A percentile compares a stretch with the other conserved stretches of the same genome.
phyloP scores from a whole-genome alignment of 1,140 invertebrate species.

The Conopomorpha cramerella region DNA sequence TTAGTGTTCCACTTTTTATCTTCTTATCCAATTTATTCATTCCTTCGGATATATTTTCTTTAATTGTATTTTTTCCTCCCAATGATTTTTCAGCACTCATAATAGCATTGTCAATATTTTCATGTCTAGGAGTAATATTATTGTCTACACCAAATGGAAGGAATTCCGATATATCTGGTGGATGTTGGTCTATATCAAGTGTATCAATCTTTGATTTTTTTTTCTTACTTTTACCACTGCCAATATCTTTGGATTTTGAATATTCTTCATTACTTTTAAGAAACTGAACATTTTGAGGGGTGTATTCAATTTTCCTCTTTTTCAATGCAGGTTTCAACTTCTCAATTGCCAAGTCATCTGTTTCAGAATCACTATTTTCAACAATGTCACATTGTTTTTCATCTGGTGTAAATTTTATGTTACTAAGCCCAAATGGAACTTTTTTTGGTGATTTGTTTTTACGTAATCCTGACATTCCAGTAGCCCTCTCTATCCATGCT shows the following conservation, averaged over 20 bases:
- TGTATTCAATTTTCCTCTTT: slow-evolving; percentile 47
- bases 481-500: slow-evolving; percentile 60
- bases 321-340: slow-evolving; percentile 49
- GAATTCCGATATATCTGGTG: slow-evolving; percentile 37
- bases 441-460: not conserved
- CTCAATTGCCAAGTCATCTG: slow-evolving; percentile 39
- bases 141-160: slow-evolving; percentile 39
- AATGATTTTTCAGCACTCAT: too few species aligned
- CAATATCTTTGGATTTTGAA: too few species aligned
- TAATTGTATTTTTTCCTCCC: too few species aligned
- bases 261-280: too few species aligned
- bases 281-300: too few species aligned
- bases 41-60: too few species aligned
- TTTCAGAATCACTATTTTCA: slow-evolving; percentile 69
- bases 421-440: not conserved
- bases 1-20: slow-evolving; percentile 70
- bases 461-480: slow-evolving; percentile 10
- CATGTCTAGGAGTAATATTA: slow-evolving; percentile 25
- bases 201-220: slow-evolving; percentile 9
- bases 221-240: too few species aligned
- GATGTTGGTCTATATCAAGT: slow-evolving; percentile 13
- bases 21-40: slow-evolving; percentile 66
- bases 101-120: slow-evolving; percentile 25
- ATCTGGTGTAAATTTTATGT: slow-evolving; percentile 8
- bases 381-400: slow-evolving; percentile 59